Base-by-base conservation (phyloP, 2,888 invertebrate species). In the Catocala sponsa region DNA sequence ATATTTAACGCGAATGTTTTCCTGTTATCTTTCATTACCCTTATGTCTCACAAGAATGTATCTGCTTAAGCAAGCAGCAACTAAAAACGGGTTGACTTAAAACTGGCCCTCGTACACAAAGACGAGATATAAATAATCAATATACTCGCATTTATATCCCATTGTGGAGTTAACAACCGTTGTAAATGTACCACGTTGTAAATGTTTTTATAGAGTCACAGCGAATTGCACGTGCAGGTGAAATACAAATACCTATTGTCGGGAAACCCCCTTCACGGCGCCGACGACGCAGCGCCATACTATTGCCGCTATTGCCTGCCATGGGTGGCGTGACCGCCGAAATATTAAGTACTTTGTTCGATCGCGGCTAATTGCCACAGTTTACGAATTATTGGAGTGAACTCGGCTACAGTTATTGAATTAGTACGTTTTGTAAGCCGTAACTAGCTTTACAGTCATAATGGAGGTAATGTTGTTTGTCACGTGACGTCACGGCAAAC, bases 271-370 rank as follows among this genome's bases (percentile, higher is more conserved):
- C 80, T 65, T 33, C 59, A 65, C 72, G 75, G 78, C 79, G 83
- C 78, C 76, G 59, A 52, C 25, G 48, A 51, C 48, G 25, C 53
- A 49, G 52, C 46, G 47, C 72, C 70, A 82, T 9, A 9, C 35
- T 0, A 38, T 38, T 38, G 35, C 9, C 6, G 35, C 35, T 38
- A 38, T 38, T 38, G 9, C 35, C 79, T 79, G 73, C 58, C 68
- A 68, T 62, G 9, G 12, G 74, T 90, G 75, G 87, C 91, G 91
- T 90, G 90, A 89, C 88, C 84, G 72, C 72, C 82, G 35, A 82
- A 80, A 83, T 83, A 80, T 76, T 72, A 81, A 81, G 74, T 75
- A 76, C 79, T 79, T 72, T 79, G 77, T 80, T 72, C 74, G 76
- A 83, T 84, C 81, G 78, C 65, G 70, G 66, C 72, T 83, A 84